Conservation (phyloP, 2,113 vertebrate species). For the Ariopsis seemanni region DNA sequence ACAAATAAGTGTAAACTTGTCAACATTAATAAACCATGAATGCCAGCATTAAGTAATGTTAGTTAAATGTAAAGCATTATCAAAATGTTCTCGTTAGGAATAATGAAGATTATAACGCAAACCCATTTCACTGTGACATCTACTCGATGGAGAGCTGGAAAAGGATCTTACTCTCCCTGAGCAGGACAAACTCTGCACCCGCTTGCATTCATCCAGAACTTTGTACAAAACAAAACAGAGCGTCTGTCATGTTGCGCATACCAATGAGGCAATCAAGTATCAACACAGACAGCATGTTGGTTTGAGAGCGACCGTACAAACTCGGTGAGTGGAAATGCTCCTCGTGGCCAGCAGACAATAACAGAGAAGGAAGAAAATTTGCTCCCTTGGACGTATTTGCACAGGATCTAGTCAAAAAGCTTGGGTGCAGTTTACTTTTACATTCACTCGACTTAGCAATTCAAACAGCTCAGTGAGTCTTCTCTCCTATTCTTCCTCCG, state of each 20-base stretch:
- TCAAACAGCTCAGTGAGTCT: conserved; percentile 22
- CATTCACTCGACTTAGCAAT: conserved; percentile 12
- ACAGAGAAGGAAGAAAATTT: conserved; percentile 5
- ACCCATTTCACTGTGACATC: not conserved
- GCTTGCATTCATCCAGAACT: conserved; percentile 7
- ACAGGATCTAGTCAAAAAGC: conserved; percentile 11
- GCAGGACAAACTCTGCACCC: not conserved
- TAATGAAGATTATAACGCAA: not conserved
- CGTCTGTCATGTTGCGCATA: conserved; percentile 23
- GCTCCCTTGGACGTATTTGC: not conserved
- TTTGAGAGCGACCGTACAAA: not conserved
- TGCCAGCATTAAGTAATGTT: too few species aligned
- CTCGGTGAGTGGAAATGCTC: not conserved
- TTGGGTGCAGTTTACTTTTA: conserved; percentile 32
- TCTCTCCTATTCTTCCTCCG: conserved; percentile 38
- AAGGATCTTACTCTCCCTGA: not conserved
- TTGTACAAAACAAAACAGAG: conserved; percentile 14
- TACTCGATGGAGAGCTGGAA: not conserved
- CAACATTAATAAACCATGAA: not conserved
- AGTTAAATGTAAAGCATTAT: not conserved
- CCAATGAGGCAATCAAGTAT: conserved; percentile 30
- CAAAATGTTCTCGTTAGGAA: not conserved
- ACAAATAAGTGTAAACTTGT: not conserved
- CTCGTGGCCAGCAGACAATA: not conserved
- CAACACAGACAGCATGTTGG: conserved; percentile 26